These are phyloP conservation scores for Phymorhynchus buccinoides DNA, from an alignment of 1,140 invertebrate species.

Conservation along the genomic window DNA sequence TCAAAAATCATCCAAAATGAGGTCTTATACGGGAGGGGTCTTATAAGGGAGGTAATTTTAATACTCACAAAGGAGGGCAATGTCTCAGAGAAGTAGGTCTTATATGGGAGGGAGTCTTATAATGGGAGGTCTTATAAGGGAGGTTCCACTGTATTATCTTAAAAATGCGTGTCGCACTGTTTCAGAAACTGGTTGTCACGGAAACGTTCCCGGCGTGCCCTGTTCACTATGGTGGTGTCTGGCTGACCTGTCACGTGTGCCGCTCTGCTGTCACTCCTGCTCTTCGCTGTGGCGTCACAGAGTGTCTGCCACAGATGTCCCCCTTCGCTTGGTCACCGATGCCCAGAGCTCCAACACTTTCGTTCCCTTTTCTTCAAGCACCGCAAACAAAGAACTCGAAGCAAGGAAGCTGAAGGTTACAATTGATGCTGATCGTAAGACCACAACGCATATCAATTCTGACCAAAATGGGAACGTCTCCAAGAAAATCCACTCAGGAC, in stretches of 20 bases:
- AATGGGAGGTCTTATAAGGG: too few species aligned
- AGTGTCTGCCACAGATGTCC: not conserved
- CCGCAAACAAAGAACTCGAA: not conserved
- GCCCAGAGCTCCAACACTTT: too few species aligned
- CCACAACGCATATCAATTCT: not conserved
- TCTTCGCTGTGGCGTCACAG: not conserved
- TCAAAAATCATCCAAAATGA: too few species aligned
- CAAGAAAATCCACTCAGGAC: not conserved
- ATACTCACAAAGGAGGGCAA: too few species aligned
- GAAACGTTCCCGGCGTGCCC: not conserved
- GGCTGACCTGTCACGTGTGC: not conserved
- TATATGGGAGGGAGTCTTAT: too few species aligned
- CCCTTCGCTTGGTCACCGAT: not conserved
- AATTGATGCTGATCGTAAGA: not conserved
- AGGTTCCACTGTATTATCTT: too few species aligned
- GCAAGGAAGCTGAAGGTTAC: not conserved
- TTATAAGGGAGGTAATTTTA: too few species aligned
- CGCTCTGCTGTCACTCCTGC: not conserved
- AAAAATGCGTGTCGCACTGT: too few species aligned
- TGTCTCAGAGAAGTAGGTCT: too few species aligned
- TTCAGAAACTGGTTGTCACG: not conserved
- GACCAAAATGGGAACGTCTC: not conserved
- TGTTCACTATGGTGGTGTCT: not conserved
- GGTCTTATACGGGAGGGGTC: too few species aligned
- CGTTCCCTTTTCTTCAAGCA: not conserved